Evolutionary conservation across 2,888 invertebrate genomes (phyloP), one percentile per base, ranked within the genome.

Genomic region (Clunio marinus): DNA sequence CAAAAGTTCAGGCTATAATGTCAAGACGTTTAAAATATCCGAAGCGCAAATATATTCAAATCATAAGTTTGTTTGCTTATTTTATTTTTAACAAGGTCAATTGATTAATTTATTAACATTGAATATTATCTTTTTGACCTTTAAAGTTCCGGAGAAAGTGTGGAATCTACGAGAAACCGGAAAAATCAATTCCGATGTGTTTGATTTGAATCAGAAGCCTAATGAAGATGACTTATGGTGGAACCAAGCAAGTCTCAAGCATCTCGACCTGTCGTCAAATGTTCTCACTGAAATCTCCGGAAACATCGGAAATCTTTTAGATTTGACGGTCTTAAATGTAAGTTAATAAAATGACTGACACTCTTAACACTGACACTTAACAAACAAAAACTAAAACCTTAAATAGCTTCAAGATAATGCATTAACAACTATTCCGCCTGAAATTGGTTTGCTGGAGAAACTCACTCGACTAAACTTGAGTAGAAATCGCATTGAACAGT

Each of bases 361-460:
- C 24, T 20, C 10, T 8, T 32, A 17, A 20, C 28, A 13, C 24
- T 20, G 28, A 22, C 1, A 58, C 35, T 45, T 69, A 59, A 67
- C 57, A 67, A 65, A 25, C 20, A 25, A n/a, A 68, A 37, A 69
- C 66, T 69, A 65, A 65, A 75, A 77, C 55, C 76, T n/a, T n/a
- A n/a, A n/a, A n/a, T n/a, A 94, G 93, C 81, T 93, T 60, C 91
- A 93, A 79, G 90, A 93, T 77, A 95, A 96, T 81, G 85, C 86
- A 58, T 77, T 96, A 74, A 82, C 82, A 71, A 80, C 78, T 62
- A 77, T 95, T 70, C 93, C 95, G 5, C 75, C 83, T 35, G 87
- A 89, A 78, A 83, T 95, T 73, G 88, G 88, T 51, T 82, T 82
- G 70, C 80, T 95, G 73, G 83, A 81, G 69, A 85, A 84, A 75